Evolutionary conservation across 2,113 vertebrate genomes (phyloP), one percentile per base, ranked within the genome.

Genomic region (Eublepharis macularius): DNA sequence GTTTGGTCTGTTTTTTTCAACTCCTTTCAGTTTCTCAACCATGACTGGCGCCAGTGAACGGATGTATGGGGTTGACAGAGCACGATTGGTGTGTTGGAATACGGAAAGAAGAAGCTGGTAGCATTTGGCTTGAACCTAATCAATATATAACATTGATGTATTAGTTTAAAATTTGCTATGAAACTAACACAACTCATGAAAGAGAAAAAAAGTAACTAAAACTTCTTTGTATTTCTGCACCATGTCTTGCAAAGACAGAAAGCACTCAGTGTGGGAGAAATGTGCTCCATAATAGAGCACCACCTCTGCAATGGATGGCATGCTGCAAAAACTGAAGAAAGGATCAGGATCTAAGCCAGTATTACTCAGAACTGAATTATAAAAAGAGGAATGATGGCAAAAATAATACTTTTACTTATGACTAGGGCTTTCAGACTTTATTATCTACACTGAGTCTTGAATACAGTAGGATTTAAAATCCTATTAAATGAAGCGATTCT

Each of bases 41-140:
- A 99, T 95, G 80, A 97, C 94, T 1, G 99, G 99, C 16, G 98
- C 98, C 95, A 99, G 87, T 5, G 98, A 96, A 89, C 99, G 99
- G 93, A 99, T 99, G 90, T 99, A 99, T 0, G 98, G 98, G 10
- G 97, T 98, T 66, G 98, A 98, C 63, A 99, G 97, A 41, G 98
- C 97, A 19, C 98, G 97, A 89, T 96, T 98, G 69, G 97, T 96
- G 94, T 99, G 98, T 91, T 99, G 98, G 91, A 99, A 99, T 88
- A 99, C 97, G 4, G 99, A 99, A 81, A 99, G 93, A 75, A 99
- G 96, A 91, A 99, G 97, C 96, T 99, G 99, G 95, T 98, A 99
- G 95, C 98, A 98, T 69, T 98, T 98, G 43, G 98, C 97, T 95
- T 99, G 98, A 93, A 99, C 98, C 99, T 99, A 94, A 78, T 85